These are phyloP conservation scores for Philaenus spumarius DNA, from an alignment of 1,140 invertebrate species.

Conservation along the genomic window DNA sequence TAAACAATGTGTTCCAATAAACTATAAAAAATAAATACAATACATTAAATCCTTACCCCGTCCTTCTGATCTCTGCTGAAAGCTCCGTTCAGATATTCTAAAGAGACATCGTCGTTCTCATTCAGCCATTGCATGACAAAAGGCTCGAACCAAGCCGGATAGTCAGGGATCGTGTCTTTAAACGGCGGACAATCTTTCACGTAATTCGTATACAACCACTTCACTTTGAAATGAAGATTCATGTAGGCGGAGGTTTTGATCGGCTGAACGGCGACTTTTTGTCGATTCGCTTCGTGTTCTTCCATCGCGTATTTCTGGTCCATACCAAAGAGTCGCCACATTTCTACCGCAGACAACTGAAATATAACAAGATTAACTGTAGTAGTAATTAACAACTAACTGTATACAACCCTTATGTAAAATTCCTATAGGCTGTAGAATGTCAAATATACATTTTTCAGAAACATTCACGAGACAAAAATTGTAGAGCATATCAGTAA, in stretches of 20 bases:
- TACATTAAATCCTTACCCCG: no score
- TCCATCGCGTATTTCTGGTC: conserved; percentile 98
- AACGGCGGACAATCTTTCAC: conserved; percentile 97
- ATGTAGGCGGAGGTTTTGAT: conserved; percentile 99
- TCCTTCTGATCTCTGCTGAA: conserved; percentile 99
- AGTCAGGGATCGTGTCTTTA: conserved; percentile 77
- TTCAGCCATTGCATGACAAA: conserved; percentile 99
- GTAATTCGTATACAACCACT: conserved; percentile 98
- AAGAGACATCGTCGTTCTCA: conserved; percentile 98
- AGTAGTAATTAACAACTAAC: no score
- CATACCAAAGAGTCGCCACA: conserved; percentile 95
- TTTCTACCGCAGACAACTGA: conserved; percentile 90
- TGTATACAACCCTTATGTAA: no score
- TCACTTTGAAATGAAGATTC: conserved; percentile 99
- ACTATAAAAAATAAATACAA: no score
- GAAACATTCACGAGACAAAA: no score
- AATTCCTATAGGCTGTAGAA: no score
- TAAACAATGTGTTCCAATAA: no score
- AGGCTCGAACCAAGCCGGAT: conserved; percentile 99
- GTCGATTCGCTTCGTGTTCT: conserved; percentile 91
- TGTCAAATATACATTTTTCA: no score
- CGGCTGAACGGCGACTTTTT: conserved; percentile 36
- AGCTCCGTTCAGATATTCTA: conserved; percentile 97
- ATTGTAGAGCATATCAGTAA: no score
- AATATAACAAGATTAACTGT: conserved; percentile 26